These are phyloP conservation scores for Muscicapa striata DNA, from an alignment of 2,797 vertebrate genomes.

Conservation along the genomic window DNA sequence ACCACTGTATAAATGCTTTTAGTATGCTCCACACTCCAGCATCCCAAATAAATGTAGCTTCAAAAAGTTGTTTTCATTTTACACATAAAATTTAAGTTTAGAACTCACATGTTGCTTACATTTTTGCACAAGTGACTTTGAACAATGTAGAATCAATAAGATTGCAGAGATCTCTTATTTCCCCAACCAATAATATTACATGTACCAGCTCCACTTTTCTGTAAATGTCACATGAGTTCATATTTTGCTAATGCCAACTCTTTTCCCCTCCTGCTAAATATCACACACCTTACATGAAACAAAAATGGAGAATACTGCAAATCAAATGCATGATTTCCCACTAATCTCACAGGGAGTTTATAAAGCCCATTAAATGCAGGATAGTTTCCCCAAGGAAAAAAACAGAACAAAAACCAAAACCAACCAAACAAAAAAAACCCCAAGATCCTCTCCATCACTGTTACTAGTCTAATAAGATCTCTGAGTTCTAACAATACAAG, in stretches of 20 bases:
- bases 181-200: not conserved
- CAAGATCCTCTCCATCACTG: not conserved
- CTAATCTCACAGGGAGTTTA: not conserved
- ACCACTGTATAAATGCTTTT: not conserved
- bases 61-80: not conserved
- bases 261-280: not conserved
- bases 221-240: not conserved
- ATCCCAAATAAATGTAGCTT: not conserved
- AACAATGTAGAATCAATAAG: not conserved
- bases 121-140: not conserved
- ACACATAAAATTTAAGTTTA: not conserved
- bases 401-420: not conserved
- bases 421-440: not conserved
- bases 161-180: not conserved
- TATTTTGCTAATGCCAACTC: not conserved
- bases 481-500: not conserved
- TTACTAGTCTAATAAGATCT: not conserved
- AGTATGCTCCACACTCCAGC: not conserved
- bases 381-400: not conserved
- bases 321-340: not conserved
- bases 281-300: not conserved
- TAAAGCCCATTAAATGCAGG: not conserved
- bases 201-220: not conserved
- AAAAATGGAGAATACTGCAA: not conserved
- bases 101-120: not conserved